Conservation (phyloP, 2,888 invertebrate genomes). For the Cataglyphis rosenhaueri region DNA sequence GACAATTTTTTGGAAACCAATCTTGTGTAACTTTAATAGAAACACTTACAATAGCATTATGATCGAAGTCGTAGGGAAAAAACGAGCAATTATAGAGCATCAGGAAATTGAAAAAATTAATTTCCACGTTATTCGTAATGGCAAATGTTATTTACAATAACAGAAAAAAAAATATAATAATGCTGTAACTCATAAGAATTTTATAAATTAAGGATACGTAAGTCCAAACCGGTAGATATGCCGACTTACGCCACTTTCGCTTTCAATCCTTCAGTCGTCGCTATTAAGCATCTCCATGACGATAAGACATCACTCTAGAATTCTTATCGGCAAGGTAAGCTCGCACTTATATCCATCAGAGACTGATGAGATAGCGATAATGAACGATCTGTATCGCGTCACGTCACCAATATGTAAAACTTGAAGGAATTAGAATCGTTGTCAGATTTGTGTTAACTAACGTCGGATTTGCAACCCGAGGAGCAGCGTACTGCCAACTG, state of each 20-base stretch:
- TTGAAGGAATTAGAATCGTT: constrained; percentile 12
- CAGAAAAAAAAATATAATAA: neutral
- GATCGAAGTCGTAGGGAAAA: neutral
- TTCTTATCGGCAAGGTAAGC: neutral
- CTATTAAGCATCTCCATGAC: constrained; percentile 6
- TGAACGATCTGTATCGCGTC: neutral
- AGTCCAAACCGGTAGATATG: neutral
- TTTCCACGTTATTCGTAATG: constrained; percentile 1
- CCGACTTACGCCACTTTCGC: constrained; percentile 34
- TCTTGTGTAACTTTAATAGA: neutral
- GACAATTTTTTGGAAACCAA: neutral
- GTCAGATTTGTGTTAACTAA: constrained; percentile 1
- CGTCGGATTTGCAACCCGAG: constrained; percentile 1
- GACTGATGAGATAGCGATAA: neutral
- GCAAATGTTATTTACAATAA: neutral
- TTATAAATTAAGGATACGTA: neutral
- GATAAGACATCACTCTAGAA: constrained; percentile 1
- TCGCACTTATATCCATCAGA: constrained; percentile 10
- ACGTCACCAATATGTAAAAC: neutral
- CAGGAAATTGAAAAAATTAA: neutral
- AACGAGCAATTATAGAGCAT: neutral
- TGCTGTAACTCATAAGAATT: neutral
- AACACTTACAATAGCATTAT: neutral
- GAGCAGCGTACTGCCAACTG: constrained; percentile 66
- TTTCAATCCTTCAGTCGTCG: constrained; percentile 22